phyloP scores from a whole-genome alignment of 2,797 vertebrate genomes.

The Trachops cirrhosus region DNA sequence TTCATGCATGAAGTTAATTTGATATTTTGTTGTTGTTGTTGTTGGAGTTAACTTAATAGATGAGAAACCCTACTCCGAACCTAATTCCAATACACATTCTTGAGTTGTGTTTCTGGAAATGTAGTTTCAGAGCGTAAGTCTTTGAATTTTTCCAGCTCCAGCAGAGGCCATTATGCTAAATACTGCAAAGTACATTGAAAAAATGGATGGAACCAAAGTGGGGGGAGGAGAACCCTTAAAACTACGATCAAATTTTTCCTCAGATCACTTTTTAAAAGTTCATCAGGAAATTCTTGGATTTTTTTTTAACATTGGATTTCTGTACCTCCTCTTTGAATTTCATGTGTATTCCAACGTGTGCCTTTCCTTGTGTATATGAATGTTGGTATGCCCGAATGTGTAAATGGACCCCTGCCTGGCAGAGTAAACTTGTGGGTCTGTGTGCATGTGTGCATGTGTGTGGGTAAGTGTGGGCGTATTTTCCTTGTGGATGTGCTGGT shows the following conservation, averaged over 20 bases:
- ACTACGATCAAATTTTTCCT: neutral
- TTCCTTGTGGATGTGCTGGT: conserved; percentile 20
- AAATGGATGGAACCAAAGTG: neutral
- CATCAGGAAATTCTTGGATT: neutral
- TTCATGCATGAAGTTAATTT: neutral
- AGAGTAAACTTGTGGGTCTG: neutral
- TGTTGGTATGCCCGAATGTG: neutral
- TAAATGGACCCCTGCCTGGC: neutral
- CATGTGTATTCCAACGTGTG: neutral
- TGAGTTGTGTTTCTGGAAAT: conserved; percentile 2
- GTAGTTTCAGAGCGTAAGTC: neutral
- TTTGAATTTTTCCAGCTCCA: conserved; percentile 32
- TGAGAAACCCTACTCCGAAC: neutral
- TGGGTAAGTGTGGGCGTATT: neutral
- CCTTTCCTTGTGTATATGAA: neutral
- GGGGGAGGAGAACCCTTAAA: neutral
- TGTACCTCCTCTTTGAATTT: neutral
- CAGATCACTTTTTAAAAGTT: neutral
- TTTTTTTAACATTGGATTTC: conserved; percentile 30
- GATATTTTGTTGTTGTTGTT: neutral
- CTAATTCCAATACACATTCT: neutral
- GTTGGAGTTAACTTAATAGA: neutral
- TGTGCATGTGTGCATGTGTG: neutral
- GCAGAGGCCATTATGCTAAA: neutral
- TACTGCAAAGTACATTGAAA: neutral